phyloP scores from a whole-genome alignment of 2,113 vertebrate species.

The Onychostruthus taczanowskii region DNA sequence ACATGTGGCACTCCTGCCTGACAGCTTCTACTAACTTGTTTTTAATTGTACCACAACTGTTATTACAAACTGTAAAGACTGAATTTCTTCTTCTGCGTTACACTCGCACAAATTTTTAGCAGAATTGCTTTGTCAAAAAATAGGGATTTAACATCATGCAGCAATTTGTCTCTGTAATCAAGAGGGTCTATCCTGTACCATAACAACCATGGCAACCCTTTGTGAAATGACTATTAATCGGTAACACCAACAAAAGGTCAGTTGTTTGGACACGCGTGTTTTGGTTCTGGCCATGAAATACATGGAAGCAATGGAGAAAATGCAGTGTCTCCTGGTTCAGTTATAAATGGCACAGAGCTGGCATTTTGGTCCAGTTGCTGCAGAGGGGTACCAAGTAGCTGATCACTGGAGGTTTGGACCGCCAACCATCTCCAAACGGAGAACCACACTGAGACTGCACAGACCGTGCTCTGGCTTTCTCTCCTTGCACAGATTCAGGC shows the following conservation, averaged over 20 bases:
- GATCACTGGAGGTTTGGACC: not conserved
- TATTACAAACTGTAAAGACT: not conserved
- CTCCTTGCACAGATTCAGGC: not conserved
- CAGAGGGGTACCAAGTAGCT: not conserved
- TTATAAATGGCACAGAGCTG: not conserved
- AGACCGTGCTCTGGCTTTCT: not conserved
- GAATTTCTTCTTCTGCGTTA: not conserved
- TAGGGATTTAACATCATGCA: not conserved
- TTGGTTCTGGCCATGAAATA: not conserved
- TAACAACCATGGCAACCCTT: not conserved
- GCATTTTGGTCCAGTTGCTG: not conserved
- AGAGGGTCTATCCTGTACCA: not conserved
- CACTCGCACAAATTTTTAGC: not conserved
- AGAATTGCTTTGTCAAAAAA: not conserved
- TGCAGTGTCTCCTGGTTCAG: not conserved
- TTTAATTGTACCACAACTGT: not conserved
- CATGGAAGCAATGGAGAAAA: not conserved
- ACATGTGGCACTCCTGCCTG: not conserved
- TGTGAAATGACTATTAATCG: not conserved
- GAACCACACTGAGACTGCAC: not conserved
- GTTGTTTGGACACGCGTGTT: not conserved
- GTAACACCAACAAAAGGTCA: not conserved
- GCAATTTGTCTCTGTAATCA: not conserved
- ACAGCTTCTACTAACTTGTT: not conserved
- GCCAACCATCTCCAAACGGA: not conserved